A percentile compares a stretch with the other conserved stretches of the same genome.
These are phyloP conservation scores for Drosophila austrosaltans DNA, from an alignment of 2,888 invertebrate species.

Conservation along the genomic window DNA sequence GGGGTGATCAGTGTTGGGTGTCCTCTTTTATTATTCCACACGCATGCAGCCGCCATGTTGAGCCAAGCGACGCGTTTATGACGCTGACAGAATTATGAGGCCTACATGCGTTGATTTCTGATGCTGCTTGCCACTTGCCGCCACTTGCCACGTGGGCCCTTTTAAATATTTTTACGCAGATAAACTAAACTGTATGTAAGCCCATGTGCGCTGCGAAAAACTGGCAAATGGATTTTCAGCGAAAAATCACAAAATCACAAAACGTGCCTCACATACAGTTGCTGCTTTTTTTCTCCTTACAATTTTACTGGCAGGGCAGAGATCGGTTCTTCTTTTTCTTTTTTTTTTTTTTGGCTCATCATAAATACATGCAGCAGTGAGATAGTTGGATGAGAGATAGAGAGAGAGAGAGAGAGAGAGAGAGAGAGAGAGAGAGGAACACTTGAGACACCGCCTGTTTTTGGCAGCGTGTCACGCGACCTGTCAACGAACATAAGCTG, in stretches of 20 bases:
- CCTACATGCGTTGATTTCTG: conserved; percentile 75
- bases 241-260: conserved; percentile 65
- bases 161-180: conserved; percentile 78
- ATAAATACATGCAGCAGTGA: conserved; percentile 66
- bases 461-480: conserved; percentile 79
- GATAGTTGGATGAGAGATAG: neutral
- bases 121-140: conserved; percentile 21
- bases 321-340: conserved; percentile 26
- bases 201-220: conserved; percentile 45
- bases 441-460: conserved; percentile 64
- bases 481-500: conserved; percentile 76
- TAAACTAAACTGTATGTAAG: conserved; percentile 72
- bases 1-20: conserved; percentile 45
- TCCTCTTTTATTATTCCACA: conserved; percentile 74
- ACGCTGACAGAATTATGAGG: conserved; percentile 80
- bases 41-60: conserved; percentile 70
- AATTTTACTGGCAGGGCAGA: conserved; percentile 5
- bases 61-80: conserved; percentile 77
- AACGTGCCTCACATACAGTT: conserved; percentile 77
- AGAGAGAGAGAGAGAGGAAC: neutral
- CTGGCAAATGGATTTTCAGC: conserved; percentile 68
- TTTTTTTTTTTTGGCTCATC: conserved; percentile 48
- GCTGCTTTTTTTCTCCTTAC: neutral
- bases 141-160: conserved; percentile 45
- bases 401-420: no score